Evolutionary conservation across 2,888 invertebrate species (phyloP).

Genomic region (Ichneumoninae sp.): DNA sequence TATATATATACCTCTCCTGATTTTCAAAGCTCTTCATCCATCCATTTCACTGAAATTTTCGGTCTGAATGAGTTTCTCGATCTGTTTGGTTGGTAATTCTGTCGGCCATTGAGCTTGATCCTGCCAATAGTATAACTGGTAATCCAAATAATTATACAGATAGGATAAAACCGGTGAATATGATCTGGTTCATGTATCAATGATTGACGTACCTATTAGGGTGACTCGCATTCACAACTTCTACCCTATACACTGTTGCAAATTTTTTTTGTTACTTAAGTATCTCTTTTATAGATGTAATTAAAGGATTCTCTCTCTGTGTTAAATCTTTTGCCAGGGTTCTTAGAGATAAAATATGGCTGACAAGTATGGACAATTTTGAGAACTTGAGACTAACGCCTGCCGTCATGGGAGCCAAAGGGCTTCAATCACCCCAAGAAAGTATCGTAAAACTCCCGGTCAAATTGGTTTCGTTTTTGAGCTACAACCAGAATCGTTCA

Average conservation of each 20-base stretch:
- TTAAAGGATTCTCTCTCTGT: no score
- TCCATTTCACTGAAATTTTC: background rate
- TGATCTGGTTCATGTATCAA: no score
- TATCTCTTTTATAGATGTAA: no score
- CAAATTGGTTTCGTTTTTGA: constrained; percentile 2
- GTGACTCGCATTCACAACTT: no score
- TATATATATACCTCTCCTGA: background rate
- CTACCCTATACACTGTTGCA: no score
- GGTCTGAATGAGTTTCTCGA: background rate
- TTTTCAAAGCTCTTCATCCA: background rate
- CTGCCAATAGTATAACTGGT: background rate
- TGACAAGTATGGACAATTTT: no score
- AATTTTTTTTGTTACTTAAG: background rate
- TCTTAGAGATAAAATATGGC: no score
- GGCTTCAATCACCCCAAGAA: background rate
- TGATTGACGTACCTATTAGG: no score
- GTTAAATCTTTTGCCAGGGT: no score
- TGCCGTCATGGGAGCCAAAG: background rate
- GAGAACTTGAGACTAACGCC: background rate
- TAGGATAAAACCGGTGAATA: no score
- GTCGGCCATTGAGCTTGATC: background rate
- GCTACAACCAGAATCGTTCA: background rate
- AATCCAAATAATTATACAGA: background rate
- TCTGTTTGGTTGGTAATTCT: background rate
- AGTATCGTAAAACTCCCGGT: background rate